These are phyloP conservation scores for Epistrophella euchroma DNA, from an alignment of 2,888 invertebrate genomes.

Conservation along the genomic window DNA sequence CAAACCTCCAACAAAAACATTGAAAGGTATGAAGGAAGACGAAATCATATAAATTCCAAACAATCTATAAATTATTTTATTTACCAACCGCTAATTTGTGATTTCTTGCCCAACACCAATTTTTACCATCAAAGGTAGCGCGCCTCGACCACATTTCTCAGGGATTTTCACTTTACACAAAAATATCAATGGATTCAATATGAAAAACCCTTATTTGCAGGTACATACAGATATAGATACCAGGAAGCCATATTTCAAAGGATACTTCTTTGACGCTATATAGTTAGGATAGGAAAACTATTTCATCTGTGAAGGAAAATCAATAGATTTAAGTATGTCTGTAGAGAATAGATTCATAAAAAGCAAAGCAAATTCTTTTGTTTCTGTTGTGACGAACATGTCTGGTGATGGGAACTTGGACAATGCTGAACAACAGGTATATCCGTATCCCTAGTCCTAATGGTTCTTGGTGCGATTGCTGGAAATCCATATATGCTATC, in stretches of 20 bases:
- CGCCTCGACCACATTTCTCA: neutral
- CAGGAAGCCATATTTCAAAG: slow-evolving; percentile 28
- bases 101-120: neutral
- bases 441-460: slow-evolving; percentile 43
- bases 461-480: slow-evolving; percentile 37
- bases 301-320: slow-evolving; percentile 49
- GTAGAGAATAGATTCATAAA: slow-evolving; percentile 21
- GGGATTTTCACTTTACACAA: slow-evolving; percentile 1
- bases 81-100: neutral
- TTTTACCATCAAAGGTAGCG: slow-evolving; percentile 47
- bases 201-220: slow-evolving; percentile 10
- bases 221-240: neutral
- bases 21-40: neutral
- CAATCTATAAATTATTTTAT: slow-evolving; percentile 2
- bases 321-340: slow-evolving; percentile 3
- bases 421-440: slow-evolving; percentile 40
- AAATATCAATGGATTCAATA: slow-evolving; percentile 23
- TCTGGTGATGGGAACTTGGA: slow-evolving; percentile 20
- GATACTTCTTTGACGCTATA: slow-evolving; percentile 29
- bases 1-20: neutral
- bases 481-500: slow-evolving; percentile 59
- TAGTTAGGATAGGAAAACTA: slow-evolving; percentile 34
- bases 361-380: slow-evolving; percentile 29
- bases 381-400: slow-evolving; percentile 1
- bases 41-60: neutral